Evolutionary conservation across 2,888 invertebrate species (phyloP), one percentile per base, ranked within the genome.

Genomic region (Callinectes sapidus): DNA sequence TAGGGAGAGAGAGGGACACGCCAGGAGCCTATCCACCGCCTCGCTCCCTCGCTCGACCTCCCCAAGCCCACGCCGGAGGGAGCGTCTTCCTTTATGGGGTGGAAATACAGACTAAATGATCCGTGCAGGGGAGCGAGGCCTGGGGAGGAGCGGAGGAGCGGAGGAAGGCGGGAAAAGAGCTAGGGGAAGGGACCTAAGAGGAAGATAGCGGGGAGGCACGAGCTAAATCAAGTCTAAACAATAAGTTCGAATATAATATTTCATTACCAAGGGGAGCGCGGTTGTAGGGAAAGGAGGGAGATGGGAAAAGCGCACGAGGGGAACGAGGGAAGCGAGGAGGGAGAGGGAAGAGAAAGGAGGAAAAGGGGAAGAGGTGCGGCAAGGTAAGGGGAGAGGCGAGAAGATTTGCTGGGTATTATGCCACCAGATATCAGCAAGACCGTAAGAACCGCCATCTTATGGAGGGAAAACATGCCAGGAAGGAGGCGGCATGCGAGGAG

Each of bases 191-290:
- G 87, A 48, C 14, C 18, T 42, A 28, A 54, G 61, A 35, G 88
- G 55, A 35, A 42, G 28, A 55, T n/a, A 88, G 88, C 42, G 88
- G 32, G 54, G 48, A 86, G 71, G 28, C 39, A 86, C 23, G 55
- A 55, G 55, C 61, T 88, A 88, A 88, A 88, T 88, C 54, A 54
- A 88, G 88, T 88, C 61, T 88, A 88, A 88, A 88, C 88, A 88
- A 88, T 88, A 88, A 88, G 88, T 55, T 61, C 55, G 88, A 61
- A 55, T 88, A 88, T 88, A 55, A 61, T 88, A 88, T 55, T 88
- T 35, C 88, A 88, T 55, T 61, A 61, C 32, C 18, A 18, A 18
- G 39, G 88, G 55, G n/a, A 61, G 88, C 32, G 28, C 3, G 23
- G 35, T 13, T 10, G n/a, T 54, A 48, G 88, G 35, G 86, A 42